These are phyloP conservation scores for Sipha maydis DNA, from an alignment of 2,888 invertebrate genomes.

Conservation along the genomic window DNA sequence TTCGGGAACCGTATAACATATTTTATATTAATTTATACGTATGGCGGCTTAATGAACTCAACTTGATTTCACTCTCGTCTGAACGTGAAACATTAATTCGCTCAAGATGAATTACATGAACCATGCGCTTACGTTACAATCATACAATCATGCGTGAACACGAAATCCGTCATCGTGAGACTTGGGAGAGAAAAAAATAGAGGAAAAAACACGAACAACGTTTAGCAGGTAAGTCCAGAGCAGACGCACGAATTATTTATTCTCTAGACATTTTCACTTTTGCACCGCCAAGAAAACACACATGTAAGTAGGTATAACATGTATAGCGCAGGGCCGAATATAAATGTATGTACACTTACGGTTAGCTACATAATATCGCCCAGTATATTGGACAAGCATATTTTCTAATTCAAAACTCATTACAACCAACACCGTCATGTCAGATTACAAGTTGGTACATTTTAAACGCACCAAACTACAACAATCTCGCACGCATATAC, in stretches of 20 bases:
- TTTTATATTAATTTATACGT: not conserved
- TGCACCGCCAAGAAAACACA: not conserved
- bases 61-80: constrained; percentile 48
- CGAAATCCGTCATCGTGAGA: constrained; percentile 38
- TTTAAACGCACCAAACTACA: too few species aligned
- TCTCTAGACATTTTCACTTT: constrained; percentile 49
- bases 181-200: not conserved
- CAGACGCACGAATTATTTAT: constrained; percentile 4
- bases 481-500: too few species aligned
- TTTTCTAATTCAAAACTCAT: constrained; percentile 49
- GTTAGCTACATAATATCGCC: too few species aligned
- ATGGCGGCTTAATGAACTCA: not conserved
- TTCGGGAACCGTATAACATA: not conserved
- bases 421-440: not conserved
- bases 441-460: not conserved
- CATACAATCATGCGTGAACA: constrained; percentile 2
- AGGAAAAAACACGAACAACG: constrained; percentile 24
- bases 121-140: too few species aligned
- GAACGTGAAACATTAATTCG: constrained; percentile 21
- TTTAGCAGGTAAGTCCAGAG: not conserved
- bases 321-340: not conserved
- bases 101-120: constrained; percentile 30
- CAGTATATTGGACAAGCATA: not conserved
- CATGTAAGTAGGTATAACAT: not conserved
- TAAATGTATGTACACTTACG: not conserved